Evolutionary conservation across 2,888 invertebrate genomes (phyloP), one percentile per base, ranked within the genome.

Genomic region (Lamellibrachia satsuma): DNA sequence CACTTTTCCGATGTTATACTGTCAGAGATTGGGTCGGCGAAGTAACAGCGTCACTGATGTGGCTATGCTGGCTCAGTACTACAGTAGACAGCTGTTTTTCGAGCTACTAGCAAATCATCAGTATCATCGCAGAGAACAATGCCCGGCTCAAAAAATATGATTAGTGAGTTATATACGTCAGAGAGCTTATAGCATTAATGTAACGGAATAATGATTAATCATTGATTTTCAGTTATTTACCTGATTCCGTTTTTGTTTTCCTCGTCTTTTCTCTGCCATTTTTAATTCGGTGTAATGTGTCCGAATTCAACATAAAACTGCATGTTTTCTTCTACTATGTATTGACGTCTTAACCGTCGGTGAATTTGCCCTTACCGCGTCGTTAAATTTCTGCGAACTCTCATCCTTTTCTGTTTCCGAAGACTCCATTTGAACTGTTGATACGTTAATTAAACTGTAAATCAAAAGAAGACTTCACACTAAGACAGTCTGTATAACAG

Each of bases 211-310:
- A 75, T 75, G 15, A 75, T 75, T 75, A 75, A 75, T 75, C 75
- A 75, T 75, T 75, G 22, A n/a, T n/a, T 75, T n/a, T 22, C n/a
- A 75, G n/a, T 75, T 90, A 93, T 90, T 93, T 93, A 93, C 93
- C 92, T 93, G 92, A 91, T 75, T 90, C 52, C 91, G 90, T 15
- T 90, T 75, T 75, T 93, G 93, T 91, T 93, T 93, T 93, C 93
- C 93, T 92, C 92, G 60, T 57, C 93, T 39, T 92, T 91, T 92
- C 55, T 93, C 93, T 52, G 93, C 93, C 93, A 93, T 93, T 90
- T 93, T 93, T 75, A 75, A 75, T 15, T 75, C 75, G 22, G 15
- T 75, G 75, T 75, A 75, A 75, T 75, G 22, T 75, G 22, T 75
- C 22, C 75, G 75, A 75, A 4, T n/a, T 22, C n/a, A 75, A 55